phyloP scores from a whole-genome alignment of 2,888 invertebrate species.

The Stenodera caucasica region DNA sequence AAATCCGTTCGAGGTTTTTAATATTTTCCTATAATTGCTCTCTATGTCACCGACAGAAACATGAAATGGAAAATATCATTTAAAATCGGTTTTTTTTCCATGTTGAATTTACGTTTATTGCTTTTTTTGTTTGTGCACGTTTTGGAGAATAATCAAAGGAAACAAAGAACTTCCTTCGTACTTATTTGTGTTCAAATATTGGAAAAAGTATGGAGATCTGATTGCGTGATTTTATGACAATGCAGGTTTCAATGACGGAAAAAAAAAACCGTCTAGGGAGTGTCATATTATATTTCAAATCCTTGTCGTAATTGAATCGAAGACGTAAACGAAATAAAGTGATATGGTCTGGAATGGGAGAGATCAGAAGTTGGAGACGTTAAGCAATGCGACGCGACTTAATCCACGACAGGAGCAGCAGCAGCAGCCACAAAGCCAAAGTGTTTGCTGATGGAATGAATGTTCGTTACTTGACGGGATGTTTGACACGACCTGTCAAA shows the following conservation, averaged over 20 bases:
- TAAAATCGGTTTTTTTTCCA: background rate
- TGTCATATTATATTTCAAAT: slow-evolving; percentile 23
- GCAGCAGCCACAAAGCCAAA: slow-evolving; percentile 29
- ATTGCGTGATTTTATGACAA: background rate
- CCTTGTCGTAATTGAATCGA: slow-evolving; percentile 23
- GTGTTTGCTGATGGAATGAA: slow-evolving; percentile 30
- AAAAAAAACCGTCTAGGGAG: background rate
- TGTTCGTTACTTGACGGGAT: slow-evolving; percentile 26
- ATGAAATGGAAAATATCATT: slow-evolving; percentile 13
- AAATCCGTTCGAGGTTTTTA: slow-evolving; percentile 18
- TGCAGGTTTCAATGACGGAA: background rate
- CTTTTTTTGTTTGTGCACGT: background rate
- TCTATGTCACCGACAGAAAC: slow-evolving; percentile 18
- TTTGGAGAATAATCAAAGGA: background rate
- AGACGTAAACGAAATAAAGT: slow-evolving; percentile 27
- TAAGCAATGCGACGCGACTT: slow-evolving; percentile 16
- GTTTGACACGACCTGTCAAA: slow-evolving; percentile 29
- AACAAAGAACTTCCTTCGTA: background rate
- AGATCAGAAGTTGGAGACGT: slow-evolving; percentile 21
- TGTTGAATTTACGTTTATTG: background rate
- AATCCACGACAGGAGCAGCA: slow-evolving; percentile 28
- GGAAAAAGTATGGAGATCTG: background rate
- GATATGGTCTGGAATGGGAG: slow-evolving; percentile 26
- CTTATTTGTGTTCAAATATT: too few species aligned
- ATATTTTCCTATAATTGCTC: slow-evolving; percentile 23